phyloP scores from a whole-genome alignment of 2,113 vertebrate genomes.

The Nettapus auritus region DNA sequence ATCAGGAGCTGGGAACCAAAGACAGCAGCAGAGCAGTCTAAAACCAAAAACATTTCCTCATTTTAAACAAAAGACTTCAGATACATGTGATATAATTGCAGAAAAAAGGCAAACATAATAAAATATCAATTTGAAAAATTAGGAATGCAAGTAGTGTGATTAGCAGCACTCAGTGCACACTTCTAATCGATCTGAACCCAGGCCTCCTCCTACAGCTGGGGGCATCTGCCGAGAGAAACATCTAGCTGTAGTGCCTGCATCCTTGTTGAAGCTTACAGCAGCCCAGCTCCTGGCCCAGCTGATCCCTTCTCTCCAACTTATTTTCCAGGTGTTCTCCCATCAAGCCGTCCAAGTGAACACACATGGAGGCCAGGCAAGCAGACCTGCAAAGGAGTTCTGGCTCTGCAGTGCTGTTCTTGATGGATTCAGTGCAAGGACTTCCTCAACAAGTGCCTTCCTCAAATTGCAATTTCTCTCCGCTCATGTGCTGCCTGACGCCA shows the following conservation, averaged over 20 bases:
- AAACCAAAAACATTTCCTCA: background rate
- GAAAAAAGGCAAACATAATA: background rate
- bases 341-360: background rate
- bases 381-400: background rate
- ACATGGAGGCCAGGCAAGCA: too few relatives aligned
- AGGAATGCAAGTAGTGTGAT: background rate
- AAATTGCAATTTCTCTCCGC: too few relatives aligned
- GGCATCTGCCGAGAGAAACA: fast-evolving
- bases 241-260: background rate
- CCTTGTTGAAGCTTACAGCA: background rate
- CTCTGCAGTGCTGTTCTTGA: background rate
- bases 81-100: background rate
- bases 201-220: background rate
- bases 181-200: background rate
- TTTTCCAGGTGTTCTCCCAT: background rate
- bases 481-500: background rate
- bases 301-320: background rate
- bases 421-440: background rate
- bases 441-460: background rate
- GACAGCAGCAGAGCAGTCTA: background rate
- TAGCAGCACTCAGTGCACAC: fast-evolving
- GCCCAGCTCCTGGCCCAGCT: background rate
- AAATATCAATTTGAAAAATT: background rate
- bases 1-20: background rate
- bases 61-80: background rate